Evolutionary conservation across 2,888 invertebrate species (phyloP).

Genomic region (Drosophila anceps): DNA sequence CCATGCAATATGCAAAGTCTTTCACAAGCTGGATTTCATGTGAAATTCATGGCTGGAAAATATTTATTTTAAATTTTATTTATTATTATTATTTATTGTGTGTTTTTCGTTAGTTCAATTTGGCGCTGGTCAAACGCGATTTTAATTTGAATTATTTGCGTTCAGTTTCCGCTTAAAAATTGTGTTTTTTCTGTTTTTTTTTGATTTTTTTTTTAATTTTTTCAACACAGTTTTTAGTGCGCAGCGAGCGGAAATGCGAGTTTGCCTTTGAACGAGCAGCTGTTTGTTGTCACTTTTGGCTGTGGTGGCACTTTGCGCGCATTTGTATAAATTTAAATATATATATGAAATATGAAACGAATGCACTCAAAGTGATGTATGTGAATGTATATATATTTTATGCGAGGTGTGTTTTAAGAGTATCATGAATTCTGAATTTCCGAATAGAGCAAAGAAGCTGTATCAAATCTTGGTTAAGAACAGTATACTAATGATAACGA

Average conservation of each 20-base stretch:
- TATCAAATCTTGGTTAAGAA: too few relatives aligned
- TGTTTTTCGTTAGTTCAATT: constrained; percentile 34
- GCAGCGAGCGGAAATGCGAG: constrained; percentile 54
- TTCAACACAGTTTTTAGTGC: constrained; percentile 33
- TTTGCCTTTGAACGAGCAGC: constrained; percentile 49
- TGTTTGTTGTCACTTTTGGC: constrained; percentile 33
- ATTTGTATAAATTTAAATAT: constrained; percentile 44
- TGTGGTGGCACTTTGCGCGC: constrained; percentile 23
- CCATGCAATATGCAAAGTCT: not conserved
- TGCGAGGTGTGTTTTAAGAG: not conserved
- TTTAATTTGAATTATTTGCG: constrained; percentile 64
- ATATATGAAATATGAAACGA: constrained; percentile 20
- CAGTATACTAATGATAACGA: too few relatives aligned
- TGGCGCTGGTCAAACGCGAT: constrained; percentile 40
- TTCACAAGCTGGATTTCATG: not conserved
- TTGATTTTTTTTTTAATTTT: not conserved
- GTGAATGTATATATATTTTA: not conserved
- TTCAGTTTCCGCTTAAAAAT: constrained; percentile 39
- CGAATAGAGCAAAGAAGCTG: not conserved
- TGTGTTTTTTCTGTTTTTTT: constrained; percentile 5
- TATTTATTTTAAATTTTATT: constrained; percentile 1
- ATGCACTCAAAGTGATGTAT: constrained; percentile 20
- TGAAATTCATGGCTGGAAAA: not conserved
- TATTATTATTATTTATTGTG: constrained; percentile 11
- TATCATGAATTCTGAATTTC: not conserved